A percentile compares a stretch with the other conserved stretches of the same genome.
Evolutionary conservation across 2,113 vertebrate genomes (phyloP).

Genomic region (Chloroceryle aenea): DNA sequence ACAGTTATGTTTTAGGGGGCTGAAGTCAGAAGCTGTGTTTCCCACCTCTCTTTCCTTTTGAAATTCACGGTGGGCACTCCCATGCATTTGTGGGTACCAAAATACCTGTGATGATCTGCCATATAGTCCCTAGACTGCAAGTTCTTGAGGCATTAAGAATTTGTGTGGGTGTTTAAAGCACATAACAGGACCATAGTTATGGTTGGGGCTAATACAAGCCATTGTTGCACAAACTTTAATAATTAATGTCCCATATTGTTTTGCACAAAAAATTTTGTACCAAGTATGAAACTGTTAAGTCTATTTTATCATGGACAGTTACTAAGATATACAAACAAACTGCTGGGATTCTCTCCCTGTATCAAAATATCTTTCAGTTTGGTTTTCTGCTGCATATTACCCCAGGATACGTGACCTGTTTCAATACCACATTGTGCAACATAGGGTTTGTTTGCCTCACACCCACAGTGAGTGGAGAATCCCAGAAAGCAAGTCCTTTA

Average conservation of each 20-base stretch:
- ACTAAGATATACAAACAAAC: background rate
- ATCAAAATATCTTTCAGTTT: background rate
- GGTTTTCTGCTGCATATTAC: background rate
- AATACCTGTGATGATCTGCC: background rate
- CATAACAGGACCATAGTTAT: background rate
- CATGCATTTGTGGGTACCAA: accelerated
- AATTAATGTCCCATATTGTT: background rate
- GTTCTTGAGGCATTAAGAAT: background rate
- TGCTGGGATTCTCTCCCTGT: background rate
- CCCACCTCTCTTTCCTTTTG: background rate
- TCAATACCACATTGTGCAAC: background rate
- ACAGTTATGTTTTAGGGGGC: background rate
- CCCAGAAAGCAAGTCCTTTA: background rate
- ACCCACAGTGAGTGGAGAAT: accelerated
- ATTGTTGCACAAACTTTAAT: accelerated
- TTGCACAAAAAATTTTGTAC: background rate
- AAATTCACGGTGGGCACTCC: background rate
- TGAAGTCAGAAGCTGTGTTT: background rate
- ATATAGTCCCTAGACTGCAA: background rate
- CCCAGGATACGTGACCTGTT: background rate
- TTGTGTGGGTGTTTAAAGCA: background rate
- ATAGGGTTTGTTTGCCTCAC: background rate
- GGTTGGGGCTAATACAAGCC: background rate
- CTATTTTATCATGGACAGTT: background rate
- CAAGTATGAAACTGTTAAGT: background rate